Evolutionary conservation across 2,113 vertebrate genomes (phyloP).

Genomic region (Triplophysa rosa): DNA sequence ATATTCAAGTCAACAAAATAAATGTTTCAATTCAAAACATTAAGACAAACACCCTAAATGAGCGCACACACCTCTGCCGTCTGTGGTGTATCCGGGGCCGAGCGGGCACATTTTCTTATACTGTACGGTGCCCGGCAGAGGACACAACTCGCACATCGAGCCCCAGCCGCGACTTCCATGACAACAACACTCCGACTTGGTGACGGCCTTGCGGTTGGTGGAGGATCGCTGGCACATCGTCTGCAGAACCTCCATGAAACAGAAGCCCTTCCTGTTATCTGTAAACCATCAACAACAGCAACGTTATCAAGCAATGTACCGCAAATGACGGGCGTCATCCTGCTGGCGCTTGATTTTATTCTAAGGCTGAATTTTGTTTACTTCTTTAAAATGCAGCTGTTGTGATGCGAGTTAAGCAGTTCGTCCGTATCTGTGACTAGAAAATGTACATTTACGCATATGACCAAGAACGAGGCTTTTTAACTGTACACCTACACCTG

Average conservation of each 20-base stretch:
- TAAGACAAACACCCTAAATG: too few relatives aligned
- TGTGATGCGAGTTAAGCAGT: background rate
- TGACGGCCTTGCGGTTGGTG: slow-evolving; percentile 83
- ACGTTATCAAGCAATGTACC: background rate
- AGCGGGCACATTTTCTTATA: slow-evolving; percentile 94
- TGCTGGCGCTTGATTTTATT: too few relatives aligned
- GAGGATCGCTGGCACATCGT: slow-evolving; percentile 87
- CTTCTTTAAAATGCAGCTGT: too few relatives aligned
- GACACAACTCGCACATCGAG: slow-evolving; percentile 87
- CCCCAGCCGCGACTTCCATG: slow-evolving; percentile 88
- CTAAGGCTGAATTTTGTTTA: too few relatives aligned
- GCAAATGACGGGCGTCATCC: background rate
- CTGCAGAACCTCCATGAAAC: slow-evolving; percentile 88
- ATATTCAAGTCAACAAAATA: background rate
- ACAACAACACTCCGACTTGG: slow-evolving; percentile 92
- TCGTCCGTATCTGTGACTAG: slow-evolving; percentile 83
- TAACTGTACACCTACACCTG: too few relatives aligned
- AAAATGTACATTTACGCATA: background rate
- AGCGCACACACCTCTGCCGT: slow-evolving; percentile 81
- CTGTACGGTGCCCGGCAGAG: slow-evolving; percentile 84
- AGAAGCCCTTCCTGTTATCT: slow-evolving; percentile 90
- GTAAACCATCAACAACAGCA: background rate
- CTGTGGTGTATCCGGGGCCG: slow-evolving; percentile 85
- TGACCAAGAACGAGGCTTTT: background rate
- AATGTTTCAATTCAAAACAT: too few relatives aligned